Evolutionary conservation across 2,888 invertebrate genomes (phyloP).

Genomic region (Heteropelma amictum): DNA sequence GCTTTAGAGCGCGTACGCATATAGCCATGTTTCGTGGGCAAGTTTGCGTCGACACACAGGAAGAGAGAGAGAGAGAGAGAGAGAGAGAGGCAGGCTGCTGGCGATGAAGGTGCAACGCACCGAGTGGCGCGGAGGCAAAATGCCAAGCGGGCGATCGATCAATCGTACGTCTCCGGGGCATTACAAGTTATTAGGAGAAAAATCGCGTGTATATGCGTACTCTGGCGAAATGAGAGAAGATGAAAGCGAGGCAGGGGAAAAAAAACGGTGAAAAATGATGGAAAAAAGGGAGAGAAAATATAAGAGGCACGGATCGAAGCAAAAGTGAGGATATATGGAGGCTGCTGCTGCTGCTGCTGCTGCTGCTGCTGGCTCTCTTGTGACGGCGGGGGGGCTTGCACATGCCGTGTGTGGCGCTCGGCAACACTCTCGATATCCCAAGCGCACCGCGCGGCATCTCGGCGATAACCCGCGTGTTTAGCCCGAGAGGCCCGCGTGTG

Average conservation of each 20-base stretch:
- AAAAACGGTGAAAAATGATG: conserved; percentile 18
- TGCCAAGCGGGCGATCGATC: conserved; percentile 52
- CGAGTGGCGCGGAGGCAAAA: conserved; percentile 25
- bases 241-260: background rate
- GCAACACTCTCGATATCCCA: conserved; percentile 34
- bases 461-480: conserved; percentile 48
- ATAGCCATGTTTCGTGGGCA: no score
- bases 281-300: background rate
- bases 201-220: background rate
- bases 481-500: no score
- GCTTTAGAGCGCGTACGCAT: no score
- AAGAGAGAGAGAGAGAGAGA: background rate
- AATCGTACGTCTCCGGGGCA: conserved; percentile 46
- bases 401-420: conserved; percentile 18
- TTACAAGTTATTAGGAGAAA: conserved; percentile 49
- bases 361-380: no score
- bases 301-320: conserved; percentile 4
- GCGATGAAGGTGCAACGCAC: conserved; percentile 4
- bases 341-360: no score
- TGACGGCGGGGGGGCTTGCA: conserved; percentile 43
- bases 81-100: background rate
- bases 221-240: background rate
- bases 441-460: background rate
- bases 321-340: conserved; percentile 11
- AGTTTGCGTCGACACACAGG: background rate